These are phyloP conservation scores for Rissa tridactyla DNA, from an alignment of 2,113 vertebrate genomes.

Conservation along the genomic window DNA sequence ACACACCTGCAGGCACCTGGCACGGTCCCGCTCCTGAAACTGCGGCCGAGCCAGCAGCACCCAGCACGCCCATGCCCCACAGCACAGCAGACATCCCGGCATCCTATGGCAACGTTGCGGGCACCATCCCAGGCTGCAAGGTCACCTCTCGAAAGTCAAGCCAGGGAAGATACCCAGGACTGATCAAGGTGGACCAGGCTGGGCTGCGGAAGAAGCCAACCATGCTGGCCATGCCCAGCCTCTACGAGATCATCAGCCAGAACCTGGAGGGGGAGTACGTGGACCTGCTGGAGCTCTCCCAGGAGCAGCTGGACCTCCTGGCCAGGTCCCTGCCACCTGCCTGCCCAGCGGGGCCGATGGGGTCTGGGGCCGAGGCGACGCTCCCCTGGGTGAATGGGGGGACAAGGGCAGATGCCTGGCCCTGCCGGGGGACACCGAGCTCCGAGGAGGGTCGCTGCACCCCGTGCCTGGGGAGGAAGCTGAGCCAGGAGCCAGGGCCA, in stretches of 20 bases:
- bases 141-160: conserved; percentile 57
- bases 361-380: rapidly evolving
- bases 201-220: background rate
- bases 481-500: conserved; percentile 38
- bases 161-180: conserved; percentile 66
- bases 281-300: conserved; percentile 83
- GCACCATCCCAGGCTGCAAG: conserved; percentile 69
- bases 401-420: background rate
- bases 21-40: background rate
- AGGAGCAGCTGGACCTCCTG: conserved; percentile 30
- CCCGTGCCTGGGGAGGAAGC: conserved; percentile 71
- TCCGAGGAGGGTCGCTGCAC: conserved; percentile 77
- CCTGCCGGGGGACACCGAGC: conserved; percentile 41
- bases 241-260: conserved; percentile 69
- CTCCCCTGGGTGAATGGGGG: background rate
- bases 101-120: background rate
- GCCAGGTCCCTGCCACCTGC: background rate
- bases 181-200: conserved; percentile 75
- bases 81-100: background rate
- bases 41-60: background rate
- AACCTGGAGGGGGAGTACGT: conserved; percentile 86
- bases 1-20: background rate
- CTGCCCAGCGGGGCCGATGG: rapidly evolving
- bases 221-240: conserved; percentile 70
- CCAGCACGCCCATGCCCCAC: background rate